Conservation (phyloP, 1,140 invertebrate species). For the Cydia splendana region DNA sequence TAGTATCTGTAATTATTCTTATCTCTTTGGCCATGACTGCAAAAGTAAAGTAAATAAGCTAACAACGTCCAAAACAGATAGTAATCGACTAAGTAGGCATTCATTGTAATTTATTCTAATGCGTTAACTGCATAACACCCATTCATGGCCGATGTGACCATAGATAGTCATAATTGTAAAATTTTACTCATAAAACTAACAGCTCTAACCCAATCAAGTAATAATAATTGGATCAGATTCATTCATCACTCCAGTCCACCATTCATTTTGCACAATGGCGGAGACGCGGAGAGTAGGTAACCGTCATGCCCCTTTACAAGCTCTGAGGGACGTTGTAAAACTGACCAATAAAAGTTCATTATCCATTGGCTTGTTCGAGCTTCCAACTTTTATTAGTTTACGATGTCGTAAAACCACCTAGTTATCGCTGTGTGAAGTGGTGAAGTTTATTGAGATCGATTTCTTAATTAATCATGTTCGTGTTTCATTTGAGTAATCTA, state of each 20-base stretch:
- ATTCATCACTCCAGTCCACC: background rate
- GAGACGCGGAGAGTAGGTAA: conserved; percentile 32
- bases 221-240: conserved; percentile 1
- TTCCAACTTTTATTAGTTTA: conserved; percentile 76
- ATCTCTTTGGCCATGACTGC: too few relatives aligned
- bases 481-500: background rate
- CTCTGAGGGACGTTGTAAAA: conserved; percentile 68
- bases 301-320: conserved; percentile 53
- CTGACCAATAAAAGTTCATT: conserved; percentile 79
- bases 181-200: background rate
- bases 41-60: too few relatives aligned
- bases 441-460: background rate
- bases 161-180: background rate
- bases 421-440: background rate
- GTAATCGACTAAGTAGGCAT: too few relatives aligned
- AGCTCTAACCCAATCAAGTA: background rate
- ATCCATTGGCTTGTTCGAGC: conserved; percentile 75
- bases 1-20: too few relatives aligned
- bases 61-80: too few relatives aligned
- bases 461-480: background rate
- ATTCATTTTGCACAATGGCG: conserved; percentile 11
- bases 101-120: background rate
- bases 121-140: background rate
- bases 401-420: conserved; percentile 56
- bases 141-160: background rate